A percentile compares a stretch with the other conserved stretches of the same genome.
Conservation (phyloP, 2,888 invertebrate species). For the Pseudanteris insignis region DNA sequence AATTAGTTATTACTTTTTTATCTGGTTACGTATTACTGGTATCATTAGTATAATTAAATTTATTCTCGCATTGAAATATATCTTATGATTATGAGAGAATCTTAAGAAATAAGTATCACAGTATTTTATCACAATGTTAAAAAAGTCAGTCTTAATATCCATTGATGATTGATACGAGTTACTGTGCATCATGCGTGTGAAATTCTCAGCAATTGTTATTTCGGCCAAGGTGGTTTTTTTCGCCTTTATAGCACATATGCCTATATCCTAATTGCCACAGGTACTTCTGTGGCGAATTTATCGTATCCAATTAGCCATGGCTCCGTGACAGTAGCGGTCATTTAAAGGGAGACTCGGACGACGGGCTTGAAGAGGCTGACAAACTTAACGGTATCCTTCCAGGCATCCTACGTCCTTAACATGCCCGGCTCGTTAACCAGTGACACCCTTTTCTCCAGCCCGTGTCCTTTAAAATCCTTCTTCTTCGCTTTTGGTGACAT, state of each 20-base stretch:
- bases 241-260: constrained; percentile 13
- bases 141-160: too few species aligned
- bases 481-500: constrained; percentile 9
- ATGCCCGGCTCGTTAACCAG: constrained; percentile 42
- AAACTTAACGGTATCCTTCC: constrained; percentile 54
- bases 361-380: constrained; percentile 53
- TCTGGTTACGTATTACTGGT: too few species aligned
- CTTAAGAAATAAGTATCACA: too few species aligned
- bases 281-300: constrained; percentile 51
- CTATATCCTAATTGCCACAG: constrained; percentile 21
- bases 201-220: constrained; percentile 32
- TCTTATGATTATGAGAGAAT: too few species aligned
- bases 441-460: constrained; percentile 44
- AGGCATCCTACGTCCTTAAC: constrained; percentile 50
- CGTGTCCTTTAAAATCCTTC: constrained; percentile 28
- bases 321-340: constrained; percentile 52
- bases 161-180: too few species aligned
- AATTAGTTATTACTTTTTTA: too few species aligned
- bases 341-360: constrained; percentile 47
- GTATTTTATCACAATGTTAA: too few species aligned
- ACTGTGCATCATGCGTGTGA: constrained; percentile 23
- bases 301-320: constrained; percentile 59
- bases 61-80: too few species aligned
- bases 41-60: too few species aligned
- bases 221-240: constrained; percentile 13